A percentile compares a stretch with the other conserved stretches of the same genome.
Evolutionary conservation across 2,888 invertebrate species (phyloP).

Genomic region (Teleiodes luculella): DNA sequence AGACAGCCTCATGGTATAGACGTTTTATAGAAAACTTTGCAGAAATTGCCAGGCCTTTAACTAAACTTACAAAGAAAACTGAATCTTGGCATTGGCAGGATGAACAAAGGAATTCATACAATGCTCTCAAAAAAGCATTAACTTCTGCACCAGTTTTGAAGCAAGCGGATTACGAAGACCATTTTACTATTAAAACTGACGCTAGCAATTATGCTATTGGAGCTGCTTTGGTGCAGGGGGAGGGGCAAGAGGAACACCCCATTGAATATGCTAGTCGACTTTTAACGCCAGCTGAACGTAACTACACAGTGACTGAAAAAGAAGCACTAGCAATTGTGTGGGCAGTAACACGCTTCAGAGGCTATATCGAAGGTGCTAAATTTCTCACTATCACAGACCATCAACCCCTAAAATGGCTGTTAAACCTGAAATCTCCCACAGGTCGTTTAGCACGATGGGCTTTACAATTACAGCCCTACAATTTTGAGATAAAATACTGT

Average conservation of each 20-base stretch:
- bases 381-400: constrained; percentile 11
- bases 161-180: constrained; percentile 6
- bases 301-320: constrained; percentile 17
- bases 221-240: constrained; percentile 23
- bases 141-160: constrained; percentile 13
- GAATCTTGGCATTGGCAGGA: constrained; percentile 8
- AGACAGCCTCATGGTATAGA: background rate
- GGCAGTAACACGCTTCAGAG: constrained; percentile 15
- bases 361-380: constrained; percentile 13
- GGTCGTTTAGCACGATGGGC: constrained; percentile 22
- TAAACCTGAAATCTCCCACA: constrained; percentile 14
- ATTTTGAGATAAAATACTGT: constrained; percentile 13
- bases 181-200: constrained; percentile 15
- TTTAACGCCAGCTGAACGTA: constrained; percentile 13
- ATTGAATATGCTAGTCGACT: constrained; percentile 26
- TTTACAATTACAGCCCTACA: constrained; percentile 15
- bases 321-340: constrained; percentile 18
- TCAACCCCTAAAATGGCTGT: constrained; percentile 17
- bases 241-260: constrained; percentile 20
- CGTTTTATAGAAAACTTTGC: background rate
- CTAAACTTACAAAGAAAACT: constrained; percentile 16
- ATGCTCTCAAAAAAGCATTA: constrained; percentile 3
- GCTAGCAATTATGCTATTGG: constrained; percentile 18
- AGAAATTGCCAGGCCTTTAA: background rate
- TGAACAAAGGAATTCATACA: constrained; percentile 15